Percentiles rank a stretch among this genome's conserved stretches.
Conservation (phyloP, 2,888 invertebrate genomes). For the Synanthedon myopaeformis region DNA sequence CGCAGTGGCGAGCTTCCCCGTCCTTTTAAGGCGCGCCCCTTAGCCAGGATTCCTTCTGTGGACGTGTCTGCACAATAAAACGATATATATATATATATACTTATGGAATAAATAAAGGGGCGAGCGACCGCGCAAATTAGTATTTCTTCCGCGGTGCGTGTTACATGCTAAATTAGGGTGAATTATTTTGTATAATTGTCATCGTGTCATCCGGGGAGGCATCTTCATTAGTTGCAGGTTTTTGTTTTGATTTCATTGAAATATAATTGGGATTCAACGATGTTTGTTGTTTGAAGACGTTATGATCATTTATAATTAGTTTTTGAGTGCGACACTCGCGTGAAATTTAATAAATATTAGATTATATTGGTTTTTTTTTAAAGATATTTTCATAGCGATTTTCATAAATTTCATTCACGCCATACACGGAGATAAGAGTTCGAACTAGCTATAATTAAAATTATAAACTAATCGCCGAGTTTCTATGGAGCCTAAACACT, state of each 20-base stretch:
- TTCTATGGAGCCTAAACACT: too few relatives aligned
- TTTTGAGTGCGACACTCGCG: too few relatives aligned
- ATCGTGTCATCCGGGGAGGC: background rate
- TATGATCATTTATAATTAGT: too few relatives aligned
- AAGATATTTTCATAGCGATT: too few relatives aligned
- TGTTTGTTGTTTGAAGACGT: too few relatives aligned
- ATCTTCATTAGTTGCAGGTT: background rate
- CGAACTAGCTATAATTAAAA: too few relatives aligned
- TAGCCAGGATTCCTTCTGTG: constrained; percentile 53
- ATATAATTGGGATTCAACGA: background rate
- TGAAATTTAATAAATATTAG: too few relatives aligned
- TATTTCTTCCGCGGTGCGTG: constrained; percentile 30
- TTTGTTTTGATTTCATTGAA: background rate
- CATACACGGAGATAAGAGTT: too few relatives aligned
- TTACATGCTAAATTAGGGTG: constrained; percentile 5
- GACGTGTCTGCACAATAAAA: constrained; percentile 56
- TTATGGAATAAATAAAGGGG: constrained; percentile 40
- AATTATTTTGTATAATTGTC: constrained; percentile 3
- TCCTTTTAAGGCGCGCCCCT: constrained; percentile 53
- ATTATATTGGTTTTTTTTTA: too few relatives aligned
- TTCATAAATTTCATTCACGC: too few relatives aligned
- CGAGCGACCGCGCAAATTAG: constrained; percentile 30
- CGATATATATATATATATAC: constrained; percentile 54
- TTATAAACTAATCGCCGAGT: too few relatives aligned
- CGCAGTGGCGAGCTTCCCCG: constrained; percentile 42